phyloP scores from a whole-genome alignment of 2,888 invertebrate species.

The Pandemis corylana region DNA sequence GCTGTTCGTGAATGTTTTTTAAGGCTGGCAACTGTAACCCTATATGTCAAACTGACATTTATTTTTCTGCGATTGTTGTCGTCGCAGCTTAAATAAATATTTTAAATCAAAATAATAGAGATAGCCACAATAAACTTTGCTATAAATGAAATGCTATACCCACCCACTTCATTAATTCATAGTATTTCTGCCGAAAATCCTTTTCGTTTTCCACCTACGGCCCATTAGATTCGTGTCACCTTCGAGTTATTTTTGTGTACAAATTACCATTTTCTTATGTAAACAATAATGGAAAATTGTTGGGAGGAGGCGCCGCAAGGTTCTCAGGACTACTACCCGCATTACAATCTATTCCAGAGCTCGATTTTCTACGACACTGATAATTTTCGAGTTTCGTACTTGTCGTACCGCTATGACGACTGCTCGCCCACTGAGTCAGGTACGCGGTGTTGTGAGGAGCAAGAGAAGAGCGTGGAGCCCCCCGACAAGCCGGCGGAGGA shows the following conservation, averaged over 20 bases:
- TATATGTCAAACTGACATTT: conserved; percentile 34
- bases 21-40: conserved; percentile 2
- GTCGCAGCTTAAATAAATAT: conserved; percentile 40
- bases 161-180: not conserved
- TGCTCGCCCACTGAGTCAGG: conserved; percentile 40
- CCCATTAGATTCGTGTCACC: conserved; percentile 12
- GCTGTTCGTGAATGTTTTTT: not conserved
- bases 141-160: conserved; percentile 3
- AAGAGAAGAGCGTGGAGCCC: conserved; percentile 35
- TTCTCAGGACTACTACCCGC: conserved; percentile 47
- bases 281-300: conserved; percentile 50
- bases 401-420: conserved; percentile 45
- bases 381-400: conserved; percentile 51
- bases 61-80: conserved; percentile 37
- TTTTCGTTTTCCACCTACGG: not conserved
- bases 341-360: conserved; percentile 56
- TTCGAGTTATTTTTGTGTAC: conserved; percentile 36
- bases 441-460: conserved; percentile 37
- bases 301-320: conserved; percentile 47
- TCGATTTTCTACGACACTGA: conserved; percentile 56
- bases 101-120: conserved; percentile 31
- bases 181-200: conserved; percentile 18
- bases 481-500: conserved; percentile 18
- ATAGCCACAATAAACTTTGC: conserved; percentile 8
- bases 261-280: conserved; percentile 43